Evolutionary conservation across 2,797 vertebrate genomes (phyloP).

Genomic region (Catamblyrhynchus diadema): DNA sequence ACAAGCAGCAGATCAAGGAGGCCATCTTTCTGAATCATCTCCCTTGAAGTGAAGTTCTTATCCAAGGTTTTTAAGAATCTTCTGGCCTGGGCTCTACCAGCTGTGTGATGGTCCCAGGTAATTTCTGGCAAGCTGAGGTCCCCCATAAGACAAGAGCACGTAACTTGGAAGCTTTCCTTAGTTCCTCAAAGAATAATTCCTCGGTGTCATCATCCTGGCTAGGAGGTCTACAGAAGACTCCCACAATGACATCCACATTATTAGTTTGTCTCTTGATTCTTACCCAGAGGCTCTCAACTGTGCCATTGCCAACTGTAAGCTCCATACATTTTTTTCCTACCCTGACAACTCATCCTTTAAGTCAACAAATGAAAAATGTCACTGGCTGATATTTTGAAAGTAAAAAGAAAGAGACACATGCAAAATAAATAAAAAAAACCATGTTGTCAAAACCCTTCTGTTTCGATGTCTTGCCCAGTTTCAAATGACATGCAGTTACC

Average conservation of each 20-base stretch:
- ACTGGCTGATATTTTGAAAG: neutral
- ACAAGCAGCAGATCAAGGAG: neutral
- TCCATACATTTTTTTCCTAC: neutral
- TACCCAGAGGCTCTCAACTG: neutral
- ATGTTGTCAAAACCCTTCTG: neutral
- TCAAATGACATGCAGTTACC: neutral
- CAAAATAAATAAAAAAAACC: neutral
- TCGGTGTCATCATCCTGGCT: fast-evolving
- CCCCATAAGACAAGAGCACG: neutral
- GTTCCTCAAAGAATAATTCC: neutral
- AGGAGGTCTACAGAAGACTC: neutral
- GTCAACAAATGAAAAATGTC: neutral
- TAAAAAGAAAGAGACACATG: neutral
- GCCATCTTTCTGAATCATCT: fast-evolving
- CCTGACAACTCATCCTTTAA: neutral
- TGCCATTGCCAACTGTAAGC: neutral
- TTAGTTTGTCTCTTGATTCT: neutral
- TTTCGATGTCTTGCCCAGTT: neutral
- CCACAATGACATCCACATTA: neutral
- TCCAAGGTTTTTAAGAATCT: neutral
- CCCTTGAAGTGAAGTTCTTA: neutral
- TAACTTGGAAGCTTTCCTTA: neutral
- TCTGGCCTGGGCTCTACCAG: neutral
- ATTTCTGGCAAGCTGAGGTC: neutral
- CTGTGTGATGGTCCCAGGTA: neutral